Conservation (phyloP, 1,140 invertebrate genomes). For the Caenorhabditis inopinata region DNA sequence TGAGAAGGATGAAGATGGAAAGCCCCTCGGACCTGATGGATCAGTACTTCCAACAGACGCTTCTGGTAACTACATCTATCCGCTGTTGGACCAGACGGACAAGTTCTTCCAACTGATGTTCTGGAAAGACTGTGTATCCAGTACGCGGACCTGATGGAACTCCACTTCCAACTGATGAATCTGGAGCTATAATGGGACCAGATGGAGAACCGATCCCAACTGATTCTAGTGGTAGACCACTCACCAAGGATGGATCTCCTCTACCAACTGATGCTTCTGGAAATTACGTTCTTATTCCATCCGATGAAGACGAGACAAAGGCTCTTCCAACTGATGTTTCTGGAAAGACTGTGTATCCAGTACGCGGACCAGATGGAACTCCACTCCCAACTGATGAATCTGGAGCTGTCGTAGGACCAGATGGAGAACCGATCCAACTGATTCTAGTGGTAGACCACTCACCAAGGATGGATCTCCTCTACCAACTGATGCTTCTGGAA, state of each 20-base stretch:
- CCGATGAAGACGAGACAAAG: neutral
- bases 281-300: neutral
- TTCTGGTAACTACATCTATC: slow-evolving; percentile 25
- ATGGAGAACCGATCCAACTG: slow-evolving; percentile 38
- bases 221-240: slow-evolving; percentile 34
- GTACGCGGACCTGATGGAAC: slow-evolving; percentile 38
- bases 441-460: slow-evolving; percentile 17
- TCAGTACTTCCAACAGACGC: slow-evolving; percentile 24
- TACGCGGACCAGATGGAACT: slow-evolving; percentile 33
- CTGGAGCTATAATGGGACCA: slow-evolving; percentile 5
- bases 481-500: slow-evolving; percentile 46
- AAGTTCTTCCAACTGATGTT: slow-evolving; percentile 39
- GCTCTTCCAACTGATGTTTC: slow-evolving; percentile 16
- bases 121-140: slow-evolving; percentile 37
- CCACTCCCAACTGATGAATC: slow-evolving; percentile 45
- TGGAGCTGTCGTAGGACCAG: neutral
- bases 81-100: slow-evolving; percentile 38
- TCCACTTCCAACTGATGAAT: slow-evolving; percentile 32
- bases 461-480: slow-evolving; percentile 35
- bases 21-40: neutral
- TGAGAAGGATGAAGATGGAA: slow-evolving; percentile 51
- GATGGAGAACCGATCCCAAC: slow-evolving; percentile 36
- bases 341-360: slow-evolving; percentile 23
- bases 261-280: slow-evolving; percentile 46
- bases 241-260: slow-evolving; percentile 26